These are phyloP conservation scores for Baccha elongata DNA, from an alignment of 2,888 invertebrate genomes.

Conservation along the genomic window DNA sequence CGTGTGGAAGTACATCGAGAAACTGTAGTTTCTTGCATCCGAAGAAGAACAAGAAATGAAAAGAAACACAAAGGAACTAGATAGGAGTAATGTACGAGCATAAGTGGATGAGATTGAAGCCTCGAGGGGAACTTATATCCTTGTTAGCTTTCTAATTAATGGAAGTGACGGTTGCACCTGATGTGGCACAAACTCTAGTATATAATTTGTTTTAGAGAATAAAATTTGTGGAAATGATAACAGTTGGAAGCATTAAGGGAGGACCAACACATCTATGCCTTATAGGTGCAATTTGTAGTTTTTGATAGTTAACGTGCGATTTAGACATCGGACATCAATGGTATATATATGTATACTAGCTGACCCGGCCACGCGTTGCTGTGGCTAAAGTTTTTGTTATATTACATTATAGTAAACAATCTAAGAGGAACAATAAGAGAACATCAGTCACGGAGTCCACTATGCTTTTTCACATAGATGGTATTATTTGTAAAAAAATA, in stretches of 20 bases:
- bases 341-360: slow-evolving; percentile 23
- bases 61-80: slow-evolving; percentile 18
- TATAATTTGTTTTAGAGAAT: slow-evolving; percentile 68
- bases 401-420: no score
- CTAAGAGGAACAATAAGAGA: no score
- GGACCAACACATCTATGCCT: slow-evolving; percentile 33
- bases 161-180: slow-evolving; percentile 73
- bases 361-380: no score
- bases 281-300: slow-evolving; percentile 59
- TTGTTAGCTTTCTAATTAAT: slow-evolving; percentile 73
- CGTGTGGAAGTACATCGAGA: slow-evolving; percentile 27
- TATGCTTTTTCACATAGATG: no score
- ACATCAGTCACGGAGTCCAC: no score
- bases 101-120: slow-evolving; percentile 73
- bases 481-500: no score
- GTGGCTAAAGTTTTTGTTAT: no score
- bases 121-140: slow-evolving; percentile 72
- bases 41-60: slow-evolving; percentile 1
- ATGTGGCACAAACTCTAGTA: slow-evolving; percentile 70
- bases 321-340: slow-evolving; percentile 49
- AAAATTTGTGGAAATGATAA: slow-evolving; percentile 71
- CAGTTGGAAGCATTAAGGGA: slow-evolving; percentile 71
- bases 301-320: slow-evolving; percentile 60
- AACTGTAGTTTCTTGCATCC: slow-evolving; percentile 6
- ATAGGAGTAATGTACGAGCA: slow-evolving; percentile 71